phyloP scores from a whole-genome alignment of 2,888 invertebrate species.

The Ditula angustiorana region DNA sequence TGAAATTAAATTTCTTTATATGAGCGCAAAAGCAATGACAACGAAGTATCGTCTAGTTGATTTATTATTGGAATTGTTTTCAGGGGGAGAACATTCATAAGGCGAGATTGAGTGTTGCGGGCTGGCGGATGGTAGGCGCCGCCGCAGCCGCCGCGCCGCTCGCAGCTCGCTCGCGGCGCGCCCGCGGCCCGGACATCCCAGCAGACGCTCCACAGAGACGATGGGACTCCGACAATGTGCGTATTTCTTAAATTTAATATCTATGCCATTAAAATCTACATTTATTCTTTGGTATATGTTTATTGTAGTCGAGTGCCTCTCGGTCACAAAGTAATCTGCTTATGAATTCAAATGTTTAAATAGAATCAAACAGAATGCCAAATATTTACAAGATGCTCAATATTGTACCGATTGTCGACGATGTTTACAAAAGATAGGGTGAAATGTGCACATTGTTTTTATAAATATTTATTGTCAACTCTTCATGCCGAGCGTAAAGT shows the following conservation, averaged over 20 bases:
- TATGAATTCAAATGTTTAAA: slow-evolving; percentile 45
- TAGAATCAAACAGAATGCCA: slow-evolving; percentile 62
- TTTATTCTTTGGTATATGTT: slow-evolving; percentile 41
- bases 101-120: slow-evolving; percentile 90
- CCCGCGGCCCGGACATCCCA: slow-evolving; percentile 45
- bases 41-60: too few relatives aligned
- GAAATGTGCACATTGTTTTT: slow-evolving; percentile 78
- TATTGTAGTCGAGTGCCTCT: slow-evolving; percentile 53
- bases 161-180: too few relatives aligned
- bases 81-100: slow-evolving; percentile 94
- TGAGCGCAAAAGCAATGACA: too few relatives aligned
- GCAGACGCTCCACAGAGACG: slow-evolving; percentile 55
- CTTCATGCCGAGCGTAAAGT: slow-evolving; percentile 74
- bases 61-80: slow-evolving; percentile 61
- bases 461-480: slow-evolving; percentile 69
- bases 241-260: slow-evolving; percentile 65
- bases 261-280: slow-evolving; percentile 37
- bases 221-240: slow-evolving; percentile 68
- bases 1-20: too few relatives aligned
- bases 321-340: slow-evolving; percentile 70
- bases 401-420: slow-evolving; percentile 55
- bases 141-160: slow-evolving; percentile 44
- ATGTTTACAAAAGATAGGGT: slow-evolving; percentile 51
- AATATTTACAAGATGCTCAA: slow-evolving; percentile 72
- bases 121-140: slow-evolving; percentile 70